Base-by-base conservation (phyloP, 1,140 invertebrate species). In the Rhynchophorus ferrugineus region DNA sequence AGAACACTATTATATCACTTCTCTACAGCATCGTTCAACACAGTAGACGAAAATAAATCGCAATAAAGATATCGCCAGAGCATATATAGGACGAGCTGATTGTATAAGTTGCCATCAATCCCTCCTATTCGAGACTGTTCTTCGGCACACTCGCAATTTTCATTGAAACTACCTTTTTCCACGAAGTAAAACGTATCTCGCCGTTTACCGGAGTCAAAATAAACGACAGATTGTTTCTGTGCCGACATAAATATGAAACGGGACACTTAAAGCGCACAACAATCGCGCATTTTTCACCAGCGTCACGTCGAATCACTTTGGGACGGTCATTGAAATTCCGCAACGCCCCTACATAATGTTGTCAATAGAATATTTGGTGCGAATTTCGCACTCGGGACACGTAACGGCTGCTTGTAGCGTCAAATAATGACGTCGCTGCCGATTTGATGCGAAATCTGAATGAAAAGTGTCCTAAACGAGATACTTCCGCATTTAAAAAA, bases 311-410 rank as follows among this genome's bases (percentile, higher is more conserved):
- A 37, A 20, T 47, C 49, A 44, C 39, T 51, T 44, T 36, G 41
- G 41, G 29, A 19, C 46, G 35, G 42, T 38, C 51, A 62, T 65
- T 64, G 61, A 65, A 61, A 64, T 65, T 64, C 62, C 58, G 45
- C 29, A n/a, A 48, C 14, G 44, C 49, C 39, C 45, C 49, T 64
- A 61, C 59, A 61, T 66, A 63, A 62, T 61, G 63, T 60, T 65
- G 66, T 68, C 66, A 68, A 68, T 68, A 66, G 66, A 67, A 67
- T 68, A 67, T 68, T 61, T 61, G 62, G 50, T 63, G 54, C 44
- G 50, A 56, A 66, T 66, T 65, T 44, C 3, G 50, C 18, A 53
- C 42, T 14, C 65, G 37, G 38, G 49, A 58, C 66, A 67, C 66
- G 65, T 63, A 62, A 20, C 57, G 49, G 52, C 58, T 60, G 64